Conservation (phyloP, 2,113 vertebrate genomes). For the Thamnaconus septentrionalis region DNA sequence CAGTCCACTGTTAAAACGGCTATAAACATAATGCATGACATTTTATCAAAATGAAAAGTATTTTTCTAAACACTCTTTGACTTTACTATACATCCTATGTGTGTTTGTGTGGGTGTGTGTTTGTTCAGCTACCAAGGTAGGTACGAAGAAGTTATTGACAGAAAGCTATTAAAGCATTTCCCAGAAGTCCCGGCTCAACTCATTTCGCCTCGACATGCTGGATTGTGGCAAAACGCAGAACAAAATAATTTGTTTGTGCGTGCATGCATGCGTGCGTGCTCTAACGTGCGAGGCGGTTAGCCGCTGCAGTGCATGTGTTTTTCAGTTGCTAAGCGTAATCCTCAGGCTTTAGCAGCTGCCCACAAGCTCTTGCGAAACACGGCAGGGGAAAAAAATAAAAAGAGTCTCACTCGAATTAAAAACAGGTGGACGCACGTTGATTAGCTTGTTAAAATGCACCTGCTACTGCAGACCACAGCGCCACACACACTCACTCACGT, state of each 20-base stretch:
- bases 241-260: slow-evolving; percentile 11
- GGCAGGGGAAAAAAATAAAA: neutral
- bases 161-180: slow-evolving; percentile 36
- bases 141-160: slow-evolving; percentile 40
- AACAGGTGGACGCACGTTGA: slow-evolving; percentile 66
- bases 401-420: slow-evolving; percentile 56
- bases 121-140: too few species aligned
- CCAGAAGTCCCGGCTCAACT: slow-evolving; percentile 24
- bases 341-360: slow-evolving; percentile 57
- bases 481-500: slow-evolving; percentile 3
- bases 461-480: slow-evolving; percentile 39
- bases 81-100: too few species aligned
- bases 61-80: too few species aligned
- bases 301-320: slow-evolving; percentile 52
- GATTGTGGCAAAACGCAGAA: slow-evolving; percentile 15
- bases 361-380: slow-evolving; percentile 45
- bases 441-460: slow-evolving; percentile 70
- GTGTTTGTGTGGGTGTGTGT: too few species aligned
- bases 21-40: too few species aligned
- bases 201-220: slow-evolving; percentile 31
- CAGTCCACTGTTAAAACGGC: too few species aligned
- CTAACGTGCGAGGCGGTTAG: neutral
- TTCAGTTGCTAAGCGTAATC: slow-evolving; percentile 53
- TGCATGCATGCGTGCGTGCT: slow-evolving; percentile 6
- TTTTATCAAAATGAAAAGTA: too few species aligned